phyloP scores from a whole-genome alignment of 2,113 vertebrate genomes.

The Pterocles orientalis region DNA sequence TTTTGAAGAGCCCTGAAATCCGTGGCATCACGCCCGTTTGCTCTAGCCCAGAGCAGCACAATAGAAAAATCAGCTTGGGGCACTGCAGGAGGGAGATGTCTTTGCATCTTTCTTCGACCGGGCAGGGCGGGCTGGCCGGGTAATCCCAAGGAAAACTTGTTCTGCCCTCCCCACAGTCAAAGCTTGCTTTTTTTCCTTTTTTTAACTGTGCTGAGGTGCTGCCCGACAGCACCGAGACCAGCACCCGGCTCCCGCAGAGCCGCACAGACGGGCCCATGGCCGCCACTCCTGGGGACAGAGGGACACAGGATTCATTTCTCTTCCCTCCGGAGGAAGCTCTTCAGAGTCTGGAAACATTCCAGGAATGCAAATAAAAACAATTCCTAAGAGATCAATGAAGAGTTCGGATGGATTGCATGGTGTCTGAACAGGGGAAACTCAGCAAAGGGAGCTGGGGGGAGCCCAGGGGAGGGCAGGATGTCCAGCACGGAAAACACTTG shows the following conservation, averaged over 20 bases:
- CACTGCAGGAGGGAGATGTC: too few relatives aligned
- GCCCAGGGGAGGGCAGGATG: background rate
- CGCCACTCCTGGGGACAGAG: background rate
- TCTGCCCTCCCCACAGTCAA: background rate
- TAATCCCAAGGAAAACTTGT: background rate
- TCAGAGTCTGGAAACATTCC: background rate
- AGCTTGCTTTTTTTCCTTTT: background rate
- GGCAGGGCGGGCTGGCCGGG: background rate
- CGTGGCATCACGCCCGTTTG: fast-evolving
- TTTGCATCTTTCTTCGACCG: background rate
- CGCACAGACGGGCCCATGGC: background rate
- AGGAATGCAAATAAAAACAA: conserved; percentile 18
- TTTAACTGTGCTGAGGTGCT: background rate
- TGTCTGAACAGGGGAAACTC: background rate
- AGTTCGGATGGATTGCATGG: background rate
- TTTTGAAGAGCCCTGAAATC: background rate
- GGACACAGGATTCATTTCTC: background rate
- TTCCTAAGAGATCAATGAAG: conserved; percentile 9
- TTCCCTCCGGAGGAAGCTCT: background rate
- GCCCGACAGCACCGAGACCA: background rate
- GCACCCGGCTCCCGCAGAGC: background rate
- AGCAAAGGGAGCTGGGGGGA: background rate
- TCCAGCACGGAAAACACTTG: background rate
- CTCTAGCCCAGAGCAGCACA: background rate
- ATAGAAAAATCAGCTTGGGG: background rate